Conservation (phyloP, 2,797 vertebrate genomes). For the Myotis myotis region DNA sequence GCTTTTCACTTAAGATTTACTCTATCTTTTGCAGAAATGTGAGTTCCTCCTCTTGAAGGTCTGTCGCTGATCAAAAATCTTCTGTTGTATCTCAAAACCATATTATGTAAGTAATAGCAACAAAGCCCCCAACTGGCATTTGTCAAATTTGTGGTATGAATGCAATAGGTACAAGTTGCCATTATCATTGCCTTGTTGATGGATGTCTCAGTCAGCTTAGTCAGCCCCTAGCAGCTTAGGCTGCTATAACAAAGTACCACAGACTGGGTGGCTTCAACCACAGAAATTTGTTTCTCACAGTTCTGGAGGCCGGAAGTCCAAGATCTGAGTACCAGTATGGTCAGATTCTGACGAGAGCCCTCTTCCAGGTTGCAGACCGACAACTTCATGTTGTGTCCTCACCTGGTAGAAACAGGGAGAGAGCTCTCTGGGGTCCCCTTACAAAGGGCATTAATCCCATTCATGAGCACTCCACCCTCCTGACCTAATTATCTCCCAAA, state of each 20-base stretch:
- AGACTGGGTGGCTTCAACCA: neutral
- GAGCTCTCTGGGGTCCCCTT: neutral
- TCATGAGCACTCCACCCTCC: neutral
- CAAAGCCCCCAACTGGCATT: neutral
- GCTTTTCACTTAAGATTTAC: neutral
- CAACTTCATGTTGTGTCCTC: neutral
- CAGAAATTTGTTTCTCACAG: neutral
- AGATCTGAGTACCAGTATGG: neutral
- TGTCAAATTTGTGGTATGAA: neutral
- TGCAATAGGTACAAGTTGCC: neutral
- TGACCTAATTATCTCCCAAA: neutral
- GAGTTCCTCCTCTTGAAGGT: conserved; percentile 68
- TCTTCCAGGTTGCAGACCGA: neutral
- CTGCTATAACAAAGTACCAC: neutral
- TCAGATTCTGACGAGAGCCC: neutral
- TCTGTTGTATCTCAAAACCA: conserved; percentile 21
- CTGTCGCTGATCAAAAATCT: neutral
- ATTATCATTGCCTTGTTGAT: neutral
- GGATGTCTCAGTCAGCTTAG: neutral
- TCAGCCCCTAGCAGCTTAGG: neutral
- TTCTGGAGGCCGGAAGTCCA: neutral
- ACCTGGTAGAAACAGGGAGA: neutral
- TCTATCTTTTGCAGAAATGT: conserved; percentile 72
- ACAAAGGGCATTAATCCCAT: neutral
- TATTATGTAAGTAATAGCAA: conserved; percentile 55